Evolutionary conservation across 2,888 invertebrate species (phyloP), one percentile per base, ranked within the genome.

Genomic region (Tigriopus californicus): DNA sequence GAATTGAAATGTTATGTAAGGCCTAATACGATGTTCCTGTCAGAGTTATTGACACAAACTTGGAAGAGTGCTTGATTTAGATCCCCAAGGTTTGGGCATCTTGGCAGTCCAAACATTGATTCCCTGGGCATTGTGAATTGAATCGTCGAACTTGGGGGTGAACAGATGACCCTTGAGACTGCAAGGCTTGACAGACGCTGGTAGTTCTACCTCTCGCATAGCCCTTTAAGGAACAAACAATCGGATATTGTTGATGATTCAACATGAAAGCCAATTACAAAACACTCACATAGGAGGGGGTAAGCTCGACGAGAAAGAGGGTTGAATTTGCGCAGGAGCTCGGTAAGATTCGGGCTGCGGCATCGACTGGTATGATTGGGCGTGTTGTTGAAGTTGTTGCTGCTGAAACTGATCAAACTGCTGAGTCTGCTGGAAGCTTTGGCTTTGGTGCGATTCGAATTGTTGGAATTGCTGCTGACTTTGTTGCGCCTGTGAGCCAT

Each of bases 21-120:
- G 3, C 33, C 3, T 33, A 33, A 8, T 33, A 33, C 33, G 8
- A 33, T n/a, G n/a, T n/a, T n/a, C n/a, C n/a, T n/a, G n/a, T n/a
- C 3, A 33, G 33, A 33, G 8, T 3, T 5, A 33, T 33, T 3
- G 33, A 3, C 33, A 33, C 33, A 33, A 33, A 33, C 33, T 33
- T 33, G 33, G 33, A 33, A 33, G 33, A 33, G 33, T 33, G 33
- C 33, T 33, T 33, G 33, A 33, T 33, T 33, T 33, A 3, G 33
- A 18, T 3, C 44, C 44, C 48, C 49, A 58, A 2, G 47, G 25
- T 13, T 46, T 48, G 5, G 58, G 58, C 8, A 40, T 49, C n/a
- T 46, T 58, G n/a, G 22, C 20, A 13, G 58, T 49, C 58, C 58
- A 58, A 5, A 58, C 58, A 47, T 58, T 40, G 40, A 58, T 58